These are phyloP conservation scores for Phalloptychus januarius DNA, from an alignment of 2,797 vertebrate genomes.

Conservation along the genomic window DNA sequence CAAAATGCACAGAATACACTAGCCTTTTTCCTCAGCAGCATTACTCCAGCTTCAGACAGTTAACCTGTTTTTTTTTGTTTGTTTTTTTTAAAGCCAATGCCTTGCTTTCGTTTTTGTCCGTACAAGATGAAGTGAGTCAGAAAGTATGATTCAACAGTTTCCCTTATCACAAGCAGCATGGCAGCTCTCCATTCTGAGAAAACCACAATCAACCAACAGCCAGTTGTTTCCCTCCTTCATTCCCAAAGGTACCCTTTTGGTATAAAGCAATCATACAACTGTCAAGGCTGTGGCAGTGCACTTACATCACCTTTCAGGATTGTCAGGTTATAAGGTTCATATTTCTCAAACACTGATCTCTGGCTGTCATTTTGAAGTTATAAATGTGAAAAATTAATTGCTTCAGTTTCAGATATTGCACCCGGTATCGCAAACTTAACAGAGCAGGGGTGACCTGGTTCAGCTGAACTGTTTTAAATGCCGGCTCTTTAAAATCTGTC, in stretches of 20 bases:
- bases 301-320: constrained; percentile 55
- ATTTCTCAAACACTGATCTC: constrained; percentile 34
- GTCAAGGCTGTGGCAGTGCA: constrained; percentile 33
- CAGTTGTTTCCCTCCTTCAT: constrained; percentile 36
- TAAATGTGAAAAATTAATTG: constrained; percentile 9
- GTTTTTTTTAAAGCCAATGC: neutral
- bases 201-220: constrained; percentile 36
- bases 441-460: constrained; percentile 16
- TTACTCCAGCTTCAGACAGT: neutral
- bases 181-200: constrained; percentile 18
- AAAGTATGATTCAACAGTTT: constrained; percentile 1
- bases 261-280: constrained; percentile 44
- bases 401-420: constrained; percentile 12
- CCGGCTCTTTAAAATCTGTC: constrained; percentile 1
- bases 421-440: constrained; percentile 1
- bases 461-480: constrained; percentile 9
- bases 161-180: constrained; percentile 14
- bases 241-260: constrained; percentile 27
- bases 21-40: neutral
- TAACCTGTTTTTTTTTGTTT: neutral
- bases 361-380: constrained; percentile 19
- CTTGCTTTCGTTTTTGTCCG: neutral
- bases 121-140: neutral
- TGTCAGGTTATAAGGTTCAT: constrained; percentile 33
- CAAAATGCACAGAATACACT: neutral